A percentile compares a stretch with the other conserved stretches of the same genome.
phyloP scores from a whole-genome alignment of 2,797 vertebrate species.

The Malurus leucopterus region DNA sequence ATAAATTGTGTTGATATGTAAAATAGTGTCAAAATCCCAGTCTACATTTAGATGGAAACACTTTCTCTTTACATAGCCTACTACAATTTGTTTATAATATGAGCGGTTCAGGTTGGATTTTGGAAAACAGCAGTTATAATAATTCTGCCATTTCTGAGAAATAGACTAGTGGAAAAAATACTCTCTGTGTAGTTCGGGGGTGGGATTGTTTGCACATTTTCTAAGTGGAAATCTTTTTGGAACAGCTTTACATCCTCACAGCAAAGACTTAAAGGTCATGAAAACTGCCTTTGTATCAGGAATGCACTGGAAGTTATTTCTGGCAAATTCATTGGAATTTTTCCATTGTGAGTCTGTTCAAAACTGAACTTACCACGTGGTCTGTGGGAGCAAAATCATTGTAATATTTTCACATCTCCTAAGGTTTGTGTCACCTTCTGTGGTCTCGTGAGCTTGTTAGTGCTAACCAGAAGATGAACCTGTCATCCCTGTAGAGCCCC shows the following conservation, averaged over 20 bases:
- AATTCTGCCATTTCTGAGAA: constrained; percentile 2
- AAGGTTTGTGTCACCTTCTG: not conserved
- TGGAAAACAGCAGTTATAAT: not conserved
- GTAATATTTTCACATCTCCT: not conserved
- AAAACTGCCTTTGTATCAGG: not conserved
- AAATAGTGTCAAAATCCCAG: not conserved
- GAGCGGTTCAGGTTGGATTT: not conserved
- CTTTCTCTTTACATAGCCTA: not conserved
- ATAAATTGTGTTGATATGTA: not conserved
- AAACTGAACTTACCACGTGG: not conserved
- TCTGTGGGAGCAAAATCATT: not conserved
- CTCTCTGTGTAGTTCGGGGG: not conserved
- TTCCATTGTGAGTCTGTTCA: not conserved
- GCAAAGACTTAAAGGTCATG: not conserved
- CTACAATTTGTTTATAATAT: not conserved
- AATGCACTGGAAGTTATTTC: not conserved
- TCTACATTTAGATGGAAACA: not conserved
- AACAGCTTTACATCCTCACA: not conserved
- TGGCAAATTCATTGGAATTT: not conserved
- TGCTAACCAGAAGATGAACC: not conserved
- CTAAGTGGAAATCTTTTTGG: not conserved
- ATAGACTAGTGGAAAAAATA: not conserved
- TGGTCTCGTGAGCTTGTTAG: not conserved
- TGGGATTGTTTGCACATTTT: not conserved
- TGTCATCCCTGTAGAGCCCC: not conserved